Evolutionary conservation across 1,140 invertebrate genomes (phyloP).

Genomic region (Samia ricini): DNA sequence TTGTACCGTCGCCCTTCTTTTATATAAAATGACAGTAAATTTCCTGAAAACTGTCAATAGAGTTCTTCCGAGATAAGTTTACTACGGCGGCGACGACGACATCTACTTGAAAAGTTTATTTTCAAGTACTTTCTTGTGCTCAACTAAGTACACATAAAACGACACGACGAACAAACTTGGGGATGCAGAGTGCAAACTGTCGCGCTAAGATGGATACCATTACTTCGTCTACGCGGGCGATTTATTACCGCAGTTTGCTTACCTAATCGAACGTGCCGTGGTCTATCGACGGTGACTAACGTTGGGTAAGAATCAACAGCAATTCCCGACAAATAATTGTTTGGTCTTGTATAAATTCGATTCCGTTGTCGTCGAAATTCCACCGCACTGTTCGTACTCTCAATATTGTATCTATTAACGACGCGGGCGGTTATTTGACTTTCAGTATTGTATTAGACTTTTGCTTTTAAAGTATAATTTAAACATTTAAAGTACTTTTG

Average conservation of each 20-base stretch:
- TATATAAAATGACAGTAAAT: not conserved
- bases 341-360: not conserved
- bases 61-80: not conserved
- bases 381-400: not conserved
- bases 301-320: not conserved
- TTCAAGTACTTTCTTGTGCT: not conserved
- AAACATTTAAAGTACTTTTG: not conserved
- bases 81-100: no score
- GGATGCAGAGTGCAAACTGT: not conserved
- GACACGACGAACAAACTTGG: not conserved
- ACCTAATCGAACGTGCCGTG: not conserved
- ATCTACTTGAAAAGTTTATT: not conserved
- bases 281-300: not conserved
- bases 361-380: not conserved
- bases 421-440: not conserved
- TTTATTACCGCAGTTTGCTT: not conserved
- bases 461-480: not conserved
- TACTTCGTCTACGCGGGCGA: not conserved
- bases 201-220: not conserved
- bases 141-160: not conserved
- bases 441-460: not conserved
- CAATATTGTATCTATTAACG: not conserved
- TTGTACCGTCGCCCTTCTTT: not conserved
- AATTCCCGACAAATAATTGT: not conserved
- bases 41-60: not conserved